Conservation (phyloP, 2,797 vertebrate genomes). For the Acipenser oxyrinchus region DNA sequence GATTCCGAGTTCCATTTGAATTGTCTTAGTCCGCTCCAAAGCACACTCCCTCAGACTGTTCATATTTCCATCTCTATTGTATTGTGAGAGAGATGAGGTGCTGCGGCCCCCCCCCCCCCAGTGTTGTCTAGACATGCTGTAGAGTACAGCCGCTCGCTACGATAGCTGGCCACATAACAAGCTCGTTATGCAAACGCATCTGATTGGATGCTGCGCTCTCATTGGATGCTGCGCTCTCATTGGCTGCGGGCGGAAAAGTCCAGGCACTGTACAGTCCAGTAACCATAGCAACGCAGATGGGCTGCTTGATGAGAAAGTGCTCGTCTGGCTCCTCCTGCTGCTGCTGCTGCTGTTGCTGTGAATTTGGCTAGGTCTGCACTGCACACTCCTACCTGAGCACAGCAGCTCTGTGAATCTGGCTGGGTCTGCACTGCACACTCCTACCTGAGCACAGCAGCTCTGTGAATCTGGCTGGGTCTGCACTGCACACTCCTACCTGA, state of each 20-base stretch:
- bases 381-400: slow-evolving; percentile 51
- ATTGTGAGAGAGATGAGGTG: neutral
- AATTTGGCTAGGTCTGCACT: slow-evolving; percentile 32
- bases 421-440: neutral
- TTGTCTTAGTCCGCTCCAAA: too few species aligned
- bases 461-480: too few species aligned
- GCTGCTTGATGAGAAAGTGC: slow-evolving; percentile 60
- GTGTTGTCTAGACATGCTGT: slow-evolving; percentile 68
- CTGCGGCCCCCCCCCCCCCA: slow-evolving; percentile 25
- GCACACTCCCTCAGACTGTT: too few species aligned
- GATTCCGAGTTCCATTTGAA: too few species aligned
- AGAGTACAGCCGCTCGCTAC: slow-evolving; percentile 56
- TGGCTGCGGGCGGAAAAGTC: slow-evolving; percentile 47
- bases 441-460: too few species aligned
- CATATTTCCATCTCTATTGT: too few species aligned
- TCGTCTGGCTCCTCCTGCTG: slow-evolving; percentile 42
- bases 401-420: slow-evolving; percentile 39
- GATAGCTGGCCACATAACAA: slow-evolving; percentile 64
- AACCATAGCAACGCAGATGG: slow-evolving; percentile 66
- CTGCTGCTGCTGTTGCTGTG: slow-evolving; percentile 50
- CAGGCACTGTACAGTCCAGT: slow-evolving; percentile 66
- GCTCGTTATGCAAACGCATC: slow-evolving; percentile 70
- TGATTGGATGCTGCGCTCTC: slow-evolving; percentile 66
- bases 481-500: too few species aligned
- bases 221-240: slow-evolving; percentile 61